Base-by-base conservation (phyloP, 2,113 vertebrate species). In the Phycodurus eques region DNA sequence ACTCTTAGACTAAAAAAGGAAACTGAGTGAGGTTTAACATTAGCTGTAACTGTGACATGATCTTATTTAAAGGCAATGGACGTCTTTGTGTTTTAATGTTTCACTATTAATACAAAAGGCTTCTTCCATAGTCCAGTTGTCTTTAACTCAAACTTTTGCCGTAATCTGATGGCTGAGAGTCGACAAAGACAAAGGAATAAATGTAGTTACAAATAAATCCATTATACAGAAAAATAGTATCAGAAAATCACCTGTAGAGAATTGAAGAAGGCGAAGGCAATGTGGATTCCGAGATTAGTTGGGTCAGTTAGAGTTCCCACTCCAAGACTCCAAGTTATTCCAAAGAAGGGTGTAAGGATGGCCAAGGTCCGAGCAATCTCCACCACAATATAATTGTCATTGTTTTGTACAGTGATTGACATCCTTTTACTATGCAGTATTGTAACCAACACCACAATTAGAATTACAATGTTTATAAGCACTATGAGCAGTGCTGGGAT, bases 291-390 rank as follows among this genome's bases (percentile, higher is more conserved):
- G 0, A 22, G 43, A 0, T 74, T 54, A 0, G 22, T 0, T 67
- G 88, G 83, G 73, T 10, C 0, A 74, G 5, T 0, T 60, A 94
- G 2, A 5, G 54, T 84, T 80, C 80, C 88, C 0, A 84, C 59
- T 75, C 89, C 89, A 20, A 90, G 80, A 56, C 90, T 89, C 95
- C 95, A 96, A 1, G 95, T 96, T 66, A 95, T 81, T 71, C 95
- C 95, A 61, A 96, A 88, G 44, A 96, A 54, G 13, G 95, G 95
- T 0, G 94, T 95, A 69, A 95, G 91, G 19, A 95, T 91, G 6
- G 92, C 90, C 17, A 96, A 71, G 0, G 92, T 93, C 78, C 93
- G 92, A 63, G 79, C 83, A 49, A 95, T 91, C 5, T 91, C 91
- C 70, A 88, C 73, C 17, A 94, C 79, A 54, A 81, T 89, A 31